Evolutionary conservation across 2,797 vertebrate species (phyloP).

Genomic region (Astyanax mexicanus): DNA sequence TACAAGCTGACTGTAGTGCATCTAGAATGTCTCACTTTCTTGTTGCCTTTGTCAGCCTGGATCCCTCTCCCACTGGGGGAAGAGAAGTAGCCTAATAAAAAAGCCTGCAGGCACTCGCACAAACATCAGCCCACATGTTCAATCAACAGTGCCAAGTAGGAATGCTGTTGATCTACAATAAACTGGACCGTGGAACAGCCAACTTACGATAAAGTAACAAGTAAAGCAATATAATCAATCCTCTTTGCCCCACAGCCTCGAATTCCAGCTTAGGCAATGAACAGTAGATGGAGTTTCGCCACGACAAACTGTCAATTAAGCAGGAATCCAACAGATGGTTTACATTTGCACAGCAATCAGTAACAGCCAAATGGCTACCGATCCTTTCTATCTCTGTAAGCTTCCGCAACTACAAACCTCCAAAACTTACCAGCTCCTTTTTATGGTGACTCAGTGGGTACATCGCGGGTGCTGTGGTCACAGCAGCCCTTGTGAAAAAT

Average conservation of each 20-base stretch:
- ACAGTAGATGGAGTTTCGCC: conserved; percentile 27
- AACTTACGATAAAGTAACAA: conserved; percentile 52
- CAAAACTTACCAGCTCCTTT: conserved; percentile 23
- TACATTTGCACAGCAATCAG: conserved; percentile 51
- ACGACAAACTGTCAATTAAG: conserved; percentile 56
- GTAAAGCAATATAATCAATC: conserved; percentile 54
- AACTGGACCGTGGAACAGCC: conserved; percentile 43
- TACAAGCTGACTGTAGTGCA: background rate
- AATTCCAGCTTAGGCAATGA: conserved; percentile 50
- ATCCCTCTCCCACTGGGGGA: conserved; percentile 18
- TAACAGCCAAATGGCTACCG: conserved; percentile 48
- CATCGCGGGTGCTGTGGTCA: conserved; percentile 63
- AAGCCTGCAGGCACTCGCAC: conserved; percentile 32
- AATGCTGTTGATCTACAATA: conserved; percentile 52
- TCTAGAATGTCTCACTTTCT: background rate
- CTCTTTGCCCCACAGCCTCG: conserved; percentile 37
- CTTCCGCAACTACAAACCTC: conserved; percentile 19
- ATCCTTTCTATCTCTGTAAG: conserved; percentile 29
- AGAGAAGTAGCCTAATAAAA: conserved; percentile 46
- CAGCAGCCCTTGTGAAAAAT: conserved; percentile 57
- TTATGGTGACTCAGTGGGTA: conserved; percentile 57
- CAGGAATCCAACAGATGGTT: conserved; percentile 60
- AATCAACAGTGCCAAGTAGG: conserved; percentile 48
- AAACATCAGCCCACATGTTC: conserved; percentile 49
- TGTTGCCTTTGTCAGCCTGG: conserved; percentile 24